Evolutionary conservation across 1,140 invertebrate genomes (phyloP).

Genomic region (Prorops nasuta): DNA sequence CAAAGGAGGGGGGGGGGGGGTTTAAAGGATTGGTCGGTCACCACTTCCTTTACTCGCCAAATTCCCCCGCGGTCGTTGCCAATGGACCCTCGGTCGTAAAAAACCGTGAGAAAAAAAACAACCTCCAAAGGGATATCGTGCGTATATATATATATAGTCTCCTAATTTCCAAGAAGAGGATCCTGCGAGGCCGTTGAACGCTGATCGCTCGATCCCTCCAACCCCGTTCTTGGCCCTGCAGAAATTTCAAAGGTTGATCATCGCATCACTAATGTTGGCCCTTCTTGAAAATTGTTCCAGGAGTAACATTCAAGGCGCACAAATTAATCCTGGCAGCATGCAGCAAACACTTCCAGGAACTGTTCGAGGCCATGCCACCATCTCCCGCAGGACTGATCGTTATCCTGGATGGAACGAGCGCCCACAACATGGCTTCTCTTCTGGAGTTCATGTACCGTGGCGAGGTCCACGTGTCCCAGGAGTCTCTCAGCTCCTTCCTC

Average conservation of each 20-base stretch:
- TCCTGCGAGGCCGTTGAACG: too few species aligned
- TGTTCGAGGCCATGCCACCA: constrained; percentile 84
- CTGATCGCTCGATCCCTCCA: too few species aligned
- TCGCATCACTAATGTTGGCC: too few species aligned
- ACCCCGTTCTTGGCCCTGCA: too few species aligned
- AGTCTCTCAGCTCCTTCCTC: constrained; percentile 83
- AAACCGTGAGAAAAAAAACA: constrained; percentile 40
- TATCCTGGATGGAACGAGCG: constrained; percentile 83
- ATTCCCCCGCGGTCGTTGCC: constrained; percentile 40
- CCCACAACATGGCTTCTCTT: constrained; percentile 84
- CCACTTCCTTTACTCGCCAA: constrained; percentile 38
- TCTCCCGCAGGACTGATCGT: constrained; percentile 80
- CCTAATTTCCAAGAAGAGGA: too few species aligned
- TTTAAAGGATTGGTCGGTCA: constrained; percentile 41
- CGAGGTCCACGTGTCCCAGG: constrained; percentile 87
- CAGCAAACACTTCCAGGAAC: constrained; percentile 89
- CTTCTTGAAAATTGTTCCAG: too few species aligned
- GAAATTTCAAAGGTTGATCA: too few species aligned
- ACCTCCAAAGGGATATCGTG: too few species aligned
- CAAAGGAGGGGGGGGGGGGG: constrained; percentile 16
- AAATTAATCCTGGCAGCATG: constrained; percentile 88
- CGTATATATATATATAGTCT: too few species aligned
- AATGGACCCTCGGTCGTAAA: constrained; percentile 22
- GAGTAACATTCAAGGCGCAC: constrained; percentile 87
- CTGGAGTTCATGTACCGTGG: constrained; percentile 93